These are phyloP conservation scores for Gallinago undulata DNA, from an alignment of 2,113 vertebrate genomes.

Conservation along the genomic window DNA sequence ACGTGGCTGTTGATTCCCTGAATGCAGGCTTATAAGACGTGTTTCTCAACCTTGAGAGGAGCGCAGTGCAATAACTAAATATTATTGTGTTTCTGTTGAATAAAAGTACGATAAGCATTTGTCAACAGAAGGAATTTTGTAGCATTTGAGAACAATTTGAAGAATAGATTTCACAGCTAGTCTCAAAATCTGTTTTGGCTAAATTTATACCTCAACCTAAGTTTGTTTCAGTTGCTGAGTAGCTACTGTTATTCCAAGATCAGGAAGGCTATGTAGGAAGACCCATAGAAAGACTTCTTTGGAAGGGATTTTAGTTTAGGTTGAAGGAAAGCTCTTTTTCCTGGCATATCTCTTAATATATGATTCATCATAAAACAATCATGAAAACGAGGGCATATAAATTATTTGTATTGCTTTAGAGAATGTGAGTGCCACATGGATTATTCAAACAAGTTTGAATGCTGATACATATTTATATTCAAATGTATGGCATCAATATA, in stretches of 20 bases:
- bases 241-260: neutral
- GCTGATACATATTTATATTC: neutral
- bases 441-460: neutral
- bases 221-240: neutral
- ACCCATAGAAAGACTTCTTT: neutral
- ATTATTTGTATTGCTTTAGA: neutral
- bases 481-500: neutral
- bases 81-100: neutral
- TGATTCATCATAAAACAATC: neutral
- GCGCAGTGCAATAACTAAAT: neutral
- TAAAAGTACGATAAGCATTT: neutral
- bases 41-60: neutral
- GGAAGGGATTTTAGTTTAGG: neutral
- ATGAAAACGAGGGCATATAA: neutral
- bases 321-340: neutral
- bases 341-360: neutral
- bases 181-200: neutral
- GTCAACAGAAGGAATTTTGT: neutral
- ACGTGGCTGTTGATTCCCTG: neutral
- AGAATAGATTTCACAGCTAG: neutral
- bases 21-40: neutral
- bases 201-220: neutral
- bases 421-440: neutral
- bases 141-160: neutral
- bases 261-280: neutral